phyloP scores from a whole-genome alignment of 2,888 invertebrate genomes.

The Pegoplata infirma region DNA sequence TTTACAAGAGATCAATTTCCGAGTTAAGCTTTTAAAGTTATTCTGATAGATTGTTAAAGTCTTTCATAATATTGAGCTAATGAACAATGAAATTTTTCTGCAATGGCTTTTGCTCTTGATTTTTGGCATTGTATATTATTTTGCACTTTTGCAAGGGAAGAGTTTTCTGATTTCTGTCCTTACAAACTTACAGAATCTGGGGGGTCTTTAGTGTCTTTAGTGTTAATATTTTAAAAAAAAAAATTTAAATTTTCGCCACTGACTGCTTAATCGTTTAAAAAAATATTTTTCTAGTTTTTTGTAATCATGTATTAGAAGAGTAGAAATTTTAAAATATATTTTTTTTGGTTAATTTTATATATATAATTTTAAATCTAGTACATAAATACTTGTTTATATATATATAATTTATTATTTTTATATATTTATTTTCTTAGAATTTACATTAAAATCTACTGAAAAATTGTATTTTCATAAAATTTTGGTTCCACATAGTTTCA shows the following conservation, averaged over 20 bases:
- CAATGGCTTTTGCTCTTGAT: no score
- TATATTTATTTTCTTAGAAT: conserved; percentile 41
- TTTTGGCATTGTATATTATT: no score
- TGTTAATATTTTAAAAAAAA: background rate
- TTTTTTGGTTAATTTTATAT: background rate
- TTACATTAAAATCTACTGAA: conserved; percentile 47
- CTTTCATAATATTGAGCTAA: no score
- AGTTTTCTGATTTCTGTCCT: no score
- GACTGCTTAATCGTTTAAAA: background rate
- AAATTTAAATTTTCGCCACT: background rate
- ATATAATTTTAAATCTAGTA: background rate
- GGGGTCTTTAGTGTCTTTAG: no score
- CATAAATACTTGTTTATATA: conserved; percentile 43
- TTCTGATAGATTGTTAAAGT: no score
- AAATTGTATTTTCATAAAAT: conserved; percentile 52
- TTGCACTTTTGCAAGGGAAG: no score
- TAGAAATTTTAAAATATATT: background rate
- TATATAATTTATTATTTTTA: conserved; percentile 22
- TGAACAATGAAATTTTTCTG: no score
- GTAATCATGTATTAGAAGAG: background rate
- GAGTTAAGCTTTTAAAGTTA: no score
- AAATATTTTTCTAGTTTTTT: background rate
- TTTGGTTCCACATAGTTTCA: conserved; percentile 60
- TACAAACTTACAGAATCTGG: no score
- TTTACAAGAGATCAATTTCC: no score